Percentiles rank a stretch among this genome's conserved stretches.
phyloP scores from a whole-genome alignment of 1,140 invertebrate species.

The Globodera ellingtonae region DNA sequence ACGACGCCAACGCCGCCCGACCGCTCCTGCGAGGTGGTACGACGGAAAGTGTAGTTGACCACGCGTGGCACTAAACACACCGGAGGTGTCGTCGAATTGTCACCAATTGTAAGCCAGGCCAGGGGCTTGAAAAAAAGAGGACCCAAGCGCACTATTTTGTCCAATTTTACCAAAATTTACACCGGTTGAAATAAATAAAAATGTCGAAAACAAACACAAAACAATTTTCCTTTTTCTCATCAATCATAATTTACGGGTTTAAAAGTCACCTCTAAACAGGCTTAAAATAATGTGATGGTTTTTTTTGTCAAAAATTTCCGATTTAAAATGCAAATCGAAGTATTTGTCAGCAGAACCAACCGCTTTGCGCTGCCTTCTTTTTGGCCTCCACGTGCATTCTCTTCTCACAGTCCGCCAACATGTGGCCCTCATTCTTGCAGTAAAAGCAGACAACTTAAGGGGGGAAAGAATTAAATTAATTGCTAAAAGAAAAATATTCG shows the following conservation, averaged over 20 bases:
- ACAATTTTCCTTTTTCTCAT: neutral
- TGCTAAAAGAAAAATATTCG: neutral
- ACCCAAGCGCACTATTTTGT: too few species aligned
- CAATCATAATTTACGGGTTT: neutral
- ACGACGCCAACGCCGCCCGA: too few species aligned
- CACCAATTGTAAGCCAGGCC: too few species aligned
- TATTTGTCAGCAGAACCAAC: neutral
- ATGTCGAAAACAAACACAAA: too few species aligned
- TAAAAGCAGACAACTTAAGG: neutral
- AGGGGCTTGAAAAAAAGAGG: too few species aligned
- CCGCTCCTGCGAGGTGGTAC: too few species aligned
- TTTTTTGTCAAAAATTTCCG: neutral
- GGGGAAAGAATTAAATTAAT: neutral
- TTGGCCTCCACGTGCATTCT: neutral
- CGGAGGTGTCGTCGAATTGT: too few species aligned
- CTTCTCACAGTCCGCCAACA: slow-evolving; percentile 7
- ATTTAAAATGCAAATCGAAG: neutral
- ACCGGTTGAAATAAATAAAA: neutral
- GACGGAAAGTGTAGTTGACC: neutral
- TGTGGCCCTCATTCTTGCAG: slow-evolving; percentile 6
- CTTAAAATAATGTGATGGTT: neutral
- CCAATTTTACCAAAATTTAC: neutral
- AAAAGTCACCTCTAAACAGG: neutral
- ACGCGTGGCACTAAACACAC: neutral
- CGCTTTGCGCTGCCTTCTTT: neutral